Base-by-base conservation (phyloP, 1,140 invertebrate genomes). In the Solenopsis fugax region DNA sequence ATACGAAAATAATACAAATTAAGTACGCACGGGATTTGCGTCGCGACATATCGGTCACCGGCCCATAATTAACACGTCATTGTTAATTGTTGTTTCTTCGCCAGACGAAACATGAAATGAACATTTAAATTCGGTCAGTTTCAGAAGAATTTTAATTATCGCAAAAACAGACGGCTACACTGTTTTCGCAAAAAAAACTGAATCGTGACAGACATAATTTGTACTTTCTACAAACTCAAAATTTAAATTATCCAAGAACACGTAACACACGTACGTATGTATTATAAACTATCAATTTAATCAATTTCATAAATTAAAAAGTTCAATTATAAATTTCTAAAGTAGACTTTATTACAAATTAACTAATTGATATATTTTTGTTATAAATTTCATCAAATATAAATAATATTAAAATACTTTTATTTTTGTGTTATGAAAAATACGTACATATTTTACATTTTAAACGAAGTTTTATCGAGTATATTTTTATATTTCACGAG, bases 1-100 rank as follows among this genome's bases (percentile, higher is more conserved):
- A 65, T 72, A 12, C 1, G 21, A 1, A 48, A 62, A 65, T 24
- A 64, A 65, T 41, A 67, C 5, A 12, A 18, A 56, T n/a, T 37
- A 67, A 69, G 41, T 24, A 2, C 13, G 1, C 16, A 7, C 9
- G 24, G 4, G n/a, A 58, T 58, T 45, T 72, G 24, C 45, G 13
- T 71, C 34, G 24, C 7, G 41, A 50, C 4, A 60, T 72, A 60
- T 58, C 52, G 6, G 6, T 24, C 24, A 18, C n/a, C 41, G 6
- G 0, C 18, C 0, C n/a, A 12, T 73, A 73, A 82, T 82, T 82
- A 73, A 73, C 37, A 21, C 4, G 54, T 50, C 24, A 62, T 58
- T n/a, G 54, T 73, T 72, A 73, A 73, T 60, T 73, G 54, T n/a
- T 60, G 10, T 24, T 82, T 60, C 9, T 16, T 60, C 9, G 12